Percentiles rank a stretch among this genome's conserved stretches.
Evolutionary conservation across 2,797 vertebrate species (phyloP).

Genomic region (Phataginus tricuspis): DNA sequence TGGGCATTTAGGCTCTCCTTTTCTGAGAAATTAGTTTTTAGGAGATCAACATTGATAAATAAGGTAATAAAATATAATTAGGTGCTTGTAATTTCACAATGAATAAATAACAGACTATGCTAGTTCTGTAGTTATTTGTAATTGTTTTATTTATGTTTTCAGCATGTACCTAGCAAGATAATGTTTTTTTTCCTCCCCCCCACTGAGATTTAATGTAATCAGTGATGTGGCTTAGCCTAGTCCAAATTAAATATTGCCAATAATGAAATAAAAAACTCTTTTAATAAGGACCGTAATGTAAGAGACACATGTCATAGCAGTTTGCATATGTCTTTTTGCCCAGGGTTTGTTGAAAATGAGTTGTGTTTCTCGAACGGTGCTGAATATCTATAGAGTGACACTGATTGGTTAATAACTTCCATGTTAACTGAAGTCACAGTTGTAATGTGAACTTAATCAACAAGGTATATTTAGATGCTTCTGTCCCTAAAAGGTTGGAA

Average conservation of each 20-base stretch:
- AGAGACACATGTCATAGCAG: slow-evolving; percentile 50
- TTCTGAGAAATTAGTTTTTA: slow-evolving; percentile 62
- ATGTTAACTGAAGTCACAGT: not conserved
- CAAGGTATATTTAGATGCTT: slow-evolving; percentile 3
- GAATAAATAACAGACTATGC: slow-evolving; percentile 71
- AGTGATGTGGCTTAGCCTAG: slow-evolving; percentile 51
- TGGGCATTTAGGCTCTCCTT: slow-evolving; percentile 11
- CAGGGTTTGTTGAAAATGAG: slow-evolving; percentile 38
- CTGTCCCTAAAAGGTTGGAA: not conserved
- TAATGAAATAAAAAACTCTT: slow-evolving; percentile 73
- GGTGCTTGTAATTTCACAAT: slow-evolving; percentile 67
- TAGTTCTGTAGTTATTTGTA: slow-evolving; percentile 54
- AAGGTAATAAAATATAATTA: slow-evolving; percentile 73
- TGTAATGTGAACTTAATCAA: not conserved
- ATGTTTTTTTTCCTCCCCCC: not conserved
- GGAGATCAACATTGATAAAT: slow-evolving; percentile 73
- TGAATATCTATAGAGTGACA: not conserved
- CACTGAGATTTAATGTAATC: slow-evolving; percentile 71
- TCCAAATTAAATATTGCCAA: slow-evolving; percentile 76
- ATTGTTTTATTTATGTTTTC: slow-evolving; percentile 68
- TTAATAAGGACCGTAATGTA: slow-evolving; percentile 73
- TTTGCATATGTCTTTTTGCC: slow-evolving; percentile 45
- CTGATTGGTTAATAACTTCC: not conserved
- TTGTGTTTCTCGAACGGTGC: not conserved
- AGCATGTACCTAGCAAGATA: slow-evolving; percentile 48